Percentiles rank a stretch among this genome's conserved stretches.
phyloP scores from a whole-genome alignment of 1,140 invertebrate species.

The Pogonomyrmex californicus region DNA sequence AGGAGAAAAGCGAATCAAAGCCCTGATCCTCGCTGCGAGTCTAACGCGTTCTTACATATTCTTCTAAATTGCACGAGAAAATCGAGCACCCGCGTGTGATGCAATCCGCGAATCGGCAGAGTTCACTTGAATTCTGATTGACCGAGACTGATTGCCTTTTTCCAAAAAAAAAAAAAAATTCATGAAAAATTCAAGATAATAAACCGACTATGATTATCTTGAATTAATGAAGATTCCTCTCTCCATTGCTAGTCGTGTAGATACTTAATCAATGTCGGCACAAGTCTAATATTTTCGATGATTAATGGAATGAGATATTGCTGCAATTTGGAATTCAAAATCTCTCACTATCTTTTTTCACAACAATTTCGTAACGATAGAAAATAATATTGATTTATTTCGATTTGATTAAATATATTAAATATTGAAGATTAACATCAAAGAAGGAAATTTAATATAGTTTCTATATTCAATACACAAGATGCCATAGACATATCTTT shows the following conservation, averaged over 20 bases:
- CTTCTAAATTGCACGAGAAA: neutral
- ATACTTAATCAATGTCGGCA: neutral
- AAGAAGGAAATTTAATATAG: neutral
- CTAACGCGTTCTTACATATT: neutral
- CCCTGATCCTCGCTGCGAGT: neutral
- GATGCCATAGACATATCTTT: neutral
- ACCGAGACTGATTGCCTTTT: neutral
- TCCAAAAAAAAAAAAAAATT: neutral
- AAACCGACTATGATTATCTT: neutral
- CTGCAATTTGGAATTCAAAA: neutral
- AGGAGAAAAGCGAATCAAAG: constrained; percentile 24
- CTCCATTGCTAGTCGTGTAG: neutral
- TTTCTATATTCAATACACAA: neutral
- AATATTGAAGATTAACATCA: neutral
- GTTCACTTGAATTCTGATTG: neutral
- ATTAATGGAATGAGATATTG: neutral
- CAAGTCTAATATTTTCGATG: neutral
- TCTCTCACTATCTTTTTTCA: neutral
- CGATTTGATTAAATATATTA: neutral
- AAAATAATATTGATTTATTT: neutral
- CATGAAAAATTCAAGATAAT: neutral
- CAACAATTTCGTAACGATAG: neutral
- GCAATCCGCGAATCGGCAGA: neutral
- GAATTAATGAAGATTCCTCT: neutral
- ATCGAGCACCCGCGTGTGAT: neutral